Base-by-base conservation (phyloP, 1,140 invertebrate species). In the Lasaia peninsularis region DNA sequence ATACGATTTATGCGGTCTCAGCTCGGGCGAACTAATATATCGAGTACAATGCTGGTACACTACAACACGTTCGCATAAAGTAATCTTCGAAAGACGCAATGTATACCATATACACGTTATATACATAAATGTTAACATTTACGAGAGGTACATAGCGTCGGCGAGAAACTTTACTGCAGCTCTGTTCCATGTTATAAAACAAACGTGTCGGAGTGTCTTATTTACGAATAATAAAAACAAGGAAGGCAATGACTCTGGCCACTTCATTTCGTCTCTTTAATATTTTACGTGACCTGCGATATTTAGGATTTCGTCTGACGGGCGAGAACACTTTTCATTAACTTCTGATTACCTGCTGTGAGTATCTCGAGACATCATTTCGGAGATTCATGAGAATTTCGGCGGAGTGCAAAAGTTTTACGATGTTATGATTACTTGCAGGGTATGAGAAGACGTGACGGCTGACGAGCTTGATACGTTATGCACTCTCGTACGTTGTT, bases 271-370 rank as follows among this genome's bases (percentile, higher is more conserved):
- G 76, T 73, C 78, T 80, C 76, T 85, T 88, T 88, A 88, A 88
- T 88, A 88, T 88, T 88, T 87, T 88, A 88, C 86, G 86, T 88
- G 84, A 88, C 86, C 86, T 74, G 80, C 79, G 80, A 88, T 86
- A 86, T 88, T 88, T 83, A 72, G 81, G 76, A 71, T 75, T 67
- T 63, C 68, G 71, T 62, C 69, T 70, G 76, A 71, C 71, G 71
- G 73, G 54, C 69, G 72, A 67, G 77, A 73, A 75, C 76, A 82
- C 79, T 86, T 85, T 86, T 86, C 86, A 88, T 88, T 88, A 87
- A 87, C 70, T 77, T 83, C 74, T 88, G 83, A 88, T 87, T 87
- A 87, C 81, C 77, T 77, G 62, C 63, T 56, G 73, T 73, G 73
- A 76, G 70, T 73, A 73, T 67, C 62, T 64, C 52, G 63, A 80